phyloP scores from a whole-genome alignment of 2,113 vertebrate genomes.

The Willisornis vidua region DNA sequence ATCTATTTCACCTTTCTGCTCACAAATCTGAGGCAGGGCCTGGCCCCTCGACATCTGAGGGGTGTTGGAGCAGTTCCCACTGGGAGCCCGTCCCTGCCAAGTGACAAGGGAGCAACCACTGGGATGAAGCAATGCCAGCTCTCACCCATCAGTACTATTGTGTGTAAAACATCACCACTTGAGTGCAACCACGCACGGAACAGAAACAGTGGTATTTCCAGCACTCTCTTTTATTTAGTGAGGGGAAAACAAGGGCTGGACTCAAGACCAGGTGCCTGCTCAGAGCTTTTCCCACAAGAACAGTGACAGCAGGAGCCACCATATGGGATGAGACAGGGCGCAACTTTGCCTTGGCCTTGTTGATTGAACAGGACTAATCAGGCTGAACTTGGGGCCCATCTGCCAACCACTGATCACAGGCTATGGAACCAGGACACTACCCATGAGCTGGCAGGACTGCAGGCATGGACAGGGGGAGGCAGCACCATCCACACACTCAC shows the following conservation, averaged over 20 bases:
- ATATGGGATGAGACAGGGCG: constrained; percentile 29
- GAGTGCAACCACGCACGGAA: background rate
- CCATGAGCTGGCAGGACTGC: background rate
- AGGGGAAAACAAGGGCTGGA: background rate
- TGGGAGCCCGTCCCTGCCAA: background rate
- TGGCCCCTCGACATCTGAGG: background rate
- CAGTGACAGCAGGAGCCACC: constrained; percentile 38
- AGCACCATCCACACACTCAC: background rate
- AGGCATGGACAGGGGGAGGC: background rate
- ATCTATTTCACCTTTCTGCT: background rate
- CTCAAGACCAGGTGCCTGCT: background rate
- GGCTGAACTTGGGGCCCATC: constrained; percentile 20
- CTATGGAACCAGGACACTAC: background rate
- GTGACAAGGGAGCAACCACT: background rate
- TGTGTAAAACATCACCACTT: background rate
- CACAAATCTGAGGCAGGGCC: background rate
- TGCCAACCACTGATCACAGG: background rate
- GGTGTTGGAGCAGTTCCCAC: background rate
- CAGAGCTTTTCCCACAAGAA: constrained; percentile 4
- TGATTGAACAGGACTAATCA: constrained; percentile 19
- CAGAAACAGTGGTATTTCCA: background rate
- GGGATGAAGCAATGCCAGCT: background rate
- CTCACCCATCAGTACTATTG: fast-evolving
- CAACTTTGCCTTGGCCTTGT: constrained; percentile 9
- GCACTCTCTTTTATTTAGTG: background rate